Base-by-base conservation (phyloP, 2,888 invertebrate genomes). In the Anthrax anthrax region DNA sequence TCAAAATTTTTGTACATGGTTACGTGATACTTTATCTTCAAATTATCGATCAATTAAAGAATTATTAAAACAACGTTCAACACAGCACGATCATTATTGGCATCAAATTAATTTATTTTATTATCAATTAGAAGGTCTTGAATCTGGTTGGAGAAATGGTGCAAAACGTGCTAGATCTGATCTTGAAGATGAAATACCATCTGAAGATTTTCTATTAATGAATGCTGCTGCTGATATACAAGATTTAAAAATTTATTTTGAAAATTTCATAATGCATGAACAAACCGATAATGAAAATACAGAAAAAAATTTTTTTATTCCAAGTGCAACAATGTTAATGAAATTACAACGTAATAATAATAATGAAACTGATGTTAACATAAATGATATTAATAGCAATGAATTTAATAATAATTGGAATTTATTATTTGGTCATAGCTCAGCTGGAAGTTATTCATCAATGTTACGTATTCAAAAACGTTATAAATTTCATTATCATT, bases 381-480 rank as follows among this genome's bases (percentile, higher is more conserved):
- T n/a, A n/a, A 32, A 3, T 12, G 12, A 5, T 29, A 56, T 57
- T 39, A 52, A 60, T 43, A 57, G 54, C 19, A n/a, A 19, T 1
- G 53, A 55, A 18, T 54, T 58, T 14, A 49, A 56, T 4, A 47
- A 55, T 0, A 52, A 57, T 3, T 56, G 70, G 53, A 72, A 73
- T 65, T 72, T 91, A 29, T 82, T 77, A 51, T 73, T 86, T 17
- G 80, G 85, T 0, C 91, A 92, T 60, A 85, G 84, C 58, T 81
- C 85, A 4, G 89, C 85, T 64, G 82, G 77, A 60, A 81, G 82
- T 51, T 90, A 84, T 60, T 73, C 77, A 32, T 76, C 79, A 52
- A 92, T 92, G 91, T 72, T 88, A 49, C 75, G 89, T 47, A 76
- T 91, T 34, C 71, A 88, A 58, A 92, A 92, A 64, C 78, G 80